Evolutionary conservation across 2,888 invertebrate species (phyloP).

Genomic region (Acanthosepion pharaonis): DNA sequence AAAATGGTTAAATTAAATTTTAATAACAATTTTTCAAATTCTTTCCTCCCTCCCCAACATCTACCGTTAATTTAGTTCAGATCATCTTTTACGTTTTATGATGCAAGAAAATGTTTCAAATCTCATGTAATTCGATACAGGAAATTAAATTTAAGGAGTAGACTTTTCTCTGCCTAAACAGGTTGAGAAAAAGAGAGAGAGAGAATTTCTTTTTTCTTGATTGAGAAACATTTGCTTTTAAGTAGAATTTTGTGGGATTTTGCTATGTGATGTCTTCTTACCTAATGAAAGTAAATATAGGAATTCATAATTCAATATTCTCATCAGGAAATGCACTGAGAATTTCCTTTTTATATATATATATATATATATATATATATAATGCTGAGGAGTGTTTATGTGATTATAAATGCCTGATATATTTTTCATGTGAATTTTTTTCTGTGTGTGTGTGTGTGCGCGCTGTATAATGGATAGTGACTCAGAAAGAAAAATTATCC

Average conservation of each 20-base stretch:
- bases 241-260: background rate
- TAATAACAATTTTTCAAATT: constrained; percentile 13
- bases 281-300: background rate
- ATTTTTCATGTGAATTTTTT: too few species aligned
- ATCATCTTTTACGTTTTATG: constrained; percentile 1
- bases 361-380: constrained; percentile 5
- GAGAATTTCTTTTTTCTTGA: background rate
- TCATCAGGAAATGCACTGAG: background rate
- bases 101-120: constrained; percentile 14
- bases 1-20: background rate
- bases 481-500: too few species aligned
- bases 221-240: background rate
- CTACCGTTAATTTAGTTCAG: background rate
- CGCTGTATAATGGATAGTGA: too few species aligned
- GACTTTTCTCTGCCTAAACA: constrained; percentile 23
- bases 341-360: background rate
- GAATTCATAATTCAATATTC: background rate
- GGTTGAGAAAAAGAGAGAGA: background rate
- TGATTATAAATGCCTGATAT: too few species aligned
- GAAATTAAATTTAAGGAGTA: constrained; percentile 33
- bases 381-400: too few species aligned
- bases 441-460: too few species aligned
- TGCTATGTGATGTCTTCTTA: background rate
- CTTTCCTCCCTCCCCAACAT: background rate
- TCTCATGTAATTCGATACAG: constrained; percentile 33